Evolutionary conservation across 92 coral and sea anemone species (phyloP), one percentile per base, ranked within the genome.

Genomic region (Plumapathes pennacea): DNA sequence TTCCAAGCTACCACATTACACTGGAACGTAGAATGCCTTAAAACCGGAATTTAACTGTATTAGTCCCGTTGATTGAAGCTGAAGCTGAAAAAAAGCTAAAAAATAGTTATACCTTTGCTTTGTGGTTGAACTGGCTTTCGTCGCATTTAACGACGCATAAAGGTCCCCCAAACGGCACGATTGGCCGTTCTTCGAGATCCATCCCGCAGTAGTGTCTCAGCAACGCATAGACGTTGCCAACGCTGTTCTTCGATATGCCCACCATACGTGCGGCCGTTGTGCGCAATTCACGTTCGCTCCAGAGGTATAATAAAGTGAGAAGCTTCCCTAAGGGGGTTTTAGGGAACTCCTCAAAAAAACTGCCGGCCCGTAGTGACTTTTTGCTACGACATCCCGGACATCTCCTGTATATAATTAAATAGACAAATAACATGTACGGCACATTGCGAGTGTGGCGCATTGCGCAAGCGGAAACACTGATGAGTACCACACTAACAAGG

Each of bases 41-140:
- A n/a, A n/a, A n/a, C n/a, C n/a, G n/a, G n/a, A n/a, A n/a, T n/a
- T n/a, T n/a, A n/a, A n/a, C n/a, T n/a, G n/a, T n/a, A n/a, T n/a
- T n/a, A n/a, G n/a, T n/a, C n/a, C n/a, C n/a, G n/a, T n/a, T n/a
- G n/a, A n/a, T n/a, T n/a, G n/a, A n/a, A n/a, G n/a, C n/a, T n/a
- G n/a, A n/a, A n/a, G n/a, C n/a, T n/a, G n/a, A n/a, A n/a, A n/a
- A n/a, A 34, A 8, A 34, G 40, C 8, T 34, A 8, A 8, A 8
- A 8, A 34, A 6, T 21, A 39, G 6, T 18, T 26, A 4, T 2
- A 63, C 71, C 71, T 63, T 63, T 3, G 71, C 46, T 24, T 63
- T 63, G 25, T 63, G 71, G 43, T 63, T 63, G 48, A 63, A 63
- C 17, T 63, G 58, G 28, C 71, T 46, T 24, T 63, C 71, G 42